Evolutionary conservation across 2,888 invertebrate genomes (phyloP), one percentile per base, ranked within the genome.

Genomic region (Agonum fuliginosum): DNA sequence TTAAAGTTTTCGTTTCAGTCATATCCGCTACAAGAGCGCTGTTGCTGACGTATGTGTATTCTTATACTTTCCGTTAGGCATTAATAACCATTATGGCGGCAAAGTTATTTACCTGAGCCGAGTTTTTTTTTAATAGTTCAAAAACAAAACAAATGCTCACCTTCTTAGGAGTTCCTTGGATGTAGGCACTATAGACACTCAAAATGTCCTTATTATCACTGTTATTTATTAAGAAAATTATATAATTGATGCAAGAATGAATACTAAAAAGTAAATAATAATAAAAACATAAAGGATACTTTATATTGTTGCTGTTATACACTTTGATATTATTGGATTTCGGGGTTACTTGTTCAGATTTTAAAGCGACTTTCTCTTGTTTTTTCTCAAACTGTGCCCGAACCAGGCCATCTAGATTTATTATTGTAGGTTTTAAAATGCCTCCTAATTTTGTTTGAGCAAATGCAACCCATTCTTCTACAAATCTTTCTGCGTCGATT

Each of bases 391-490:
- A 51, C 67, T 67, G 65, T 75, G 48, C 51, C 17, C 75, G 43
- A 20, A 67, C 75, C 67, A 75, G 34, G 12, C n/a, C 37, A 8
- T 75, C 75, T 27, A 75, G 22, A 17, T 22, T 48, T 19, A 8
- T 8, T 0, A 51, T 2, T 10, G 51, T 67, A 10, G 75, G 75
- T 51, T 75, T n/a, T 30, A 75, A 51, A 5, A 89, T 89, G 34
- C 91, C 91, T 81, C 89, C 88, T 80, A 91, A 86, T 83, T 91
- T 87, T 30, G 93, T 92, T 75, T 92, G 87, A 82, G 92, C 91
- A 85, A 91, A 95, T 17, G 95, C 94, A 87, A 93, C 90, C 95
- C 95, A 95, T 88, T 91, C 90, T 84, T 93, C 92, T 70, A 91
- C 93, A 81, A 95, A 91, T 82, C 91, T 91, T 84, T 92, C 92